Evolutionary conservation across 1,140 invertebrate genomes (phyloP).

Genomic region (Potamilus streckersoni): DNA sequence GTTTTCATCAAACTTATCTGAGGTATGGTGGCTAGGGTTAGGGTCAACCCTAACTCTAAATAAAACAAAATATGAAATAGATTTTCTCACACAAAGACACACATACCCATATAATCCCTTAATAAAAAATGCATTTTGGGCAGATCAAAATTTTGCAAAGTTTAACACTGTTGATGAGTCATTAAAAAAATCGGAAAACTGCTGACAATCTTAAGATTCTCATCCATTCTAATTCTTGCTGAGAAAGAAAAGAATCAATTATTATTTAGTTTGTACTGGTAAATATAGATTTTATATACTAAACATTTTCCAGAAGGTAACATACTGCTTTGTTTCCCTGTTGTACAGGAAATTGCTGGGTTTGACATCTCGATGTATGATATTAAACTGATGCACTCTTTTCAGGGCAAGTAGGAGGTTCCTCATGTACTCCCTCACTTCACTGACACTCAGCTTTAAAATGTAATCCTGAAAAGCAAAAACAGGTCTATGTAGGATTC

Average conservation of each 20-base stretch:
- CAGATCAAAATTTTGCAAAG: neutral
- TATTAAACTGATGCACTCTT: constrained; percentile 85
- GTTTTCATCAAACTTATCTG: no score
- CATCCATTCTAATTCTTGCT: no score
- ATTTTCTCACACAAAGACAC: neutral
- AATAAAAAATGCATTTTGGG: neutral
- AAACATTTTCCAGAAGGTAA: no score
- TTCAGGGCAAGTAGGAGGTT: constrained; percentile 83
- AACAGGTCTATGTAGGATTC: neutral
- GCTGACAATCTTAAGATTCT: no score
- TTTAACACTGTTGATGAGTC: no score
- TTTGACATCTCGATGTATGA: constrained; percentile 94
- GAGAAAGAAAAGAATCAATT: no score
- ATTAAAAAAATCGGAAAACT: no score
- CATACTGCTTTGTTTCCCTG: constrained; percentile 76
- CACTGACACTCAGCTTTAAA: constrained; percentile 70
- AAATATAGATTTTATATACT: no score
- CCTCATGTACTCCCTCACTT: constrained; percentile 84
- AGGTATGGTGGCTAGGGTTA: no score
- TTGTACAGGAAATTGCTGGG: constrained; percentile 93
- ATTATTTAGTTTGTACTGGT: no score
- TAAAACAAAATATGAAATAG: neutral
- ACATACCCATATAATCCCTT: neutral
- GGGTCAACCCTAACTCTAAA: no score
- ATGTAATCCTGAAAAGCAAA: constrained; percentile 77